Evolutionary conservation across 2,888 invertebrate species (phyloP), one percentile per base, ranked within the genome.

Genomic region (Euplagia quadripunctaria): DNA sequence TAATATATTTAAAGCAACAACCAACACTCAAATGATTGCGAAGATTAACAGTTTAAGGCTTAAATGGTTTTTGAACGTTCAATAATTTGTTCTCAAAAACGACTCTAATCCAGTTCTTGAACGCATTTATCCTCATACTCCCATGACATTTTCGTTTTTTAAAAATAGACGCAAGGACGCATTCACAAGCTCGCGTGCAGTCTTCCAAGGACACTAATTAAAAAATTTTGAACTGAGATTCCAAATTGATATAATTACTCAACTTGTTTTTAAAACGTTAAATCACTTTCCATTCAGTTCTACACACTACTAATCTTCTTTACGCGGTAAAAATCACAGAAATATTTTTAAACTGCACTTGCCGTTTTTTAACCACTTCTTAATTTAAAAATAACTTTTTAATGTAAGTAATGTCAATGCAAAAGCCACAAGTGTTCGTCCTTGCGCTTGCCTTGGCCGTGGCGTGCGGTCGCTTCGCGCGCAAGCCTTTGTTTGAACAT

Each of bases 401-500:
- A 74, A 71, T 74, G 52, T 67, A 86, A 82, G 52, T 66, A 87
- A 83, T 80, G 78, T 79, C 80, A 83, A 79, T 80, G 77, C 79
- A 78, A 77, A 75, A 79, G 79, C 76, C 79, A 79, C 80, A 79
- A 73, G 68, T 68, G 74, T 73, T 78, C 87, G 94, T 94, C 94
- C 95, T 94, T 94, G 94, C 91, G 85, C 72, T 90, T 78, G 92
- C 92, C 92, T 93, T 93, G 93, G 91, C 93, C 89, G 89, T 91
- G 90, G 87, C 92, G 92, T 91, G 90, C 91, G 90, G 86, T 87
- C 87, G 90, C 91, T 87, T 87, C 91, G 92, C 88, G 82, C 88
- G 88, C 91, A 87, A 91, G 88, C 91, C 94, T 94, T 94, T 94
- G 94, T 94, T 91, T 91, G 90, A 93, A 89, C 87, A 89, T 88